phyloP scores from a whole-genome alignment of 1,140 invertebrate species.

The Drosophila dunni region DNA sequence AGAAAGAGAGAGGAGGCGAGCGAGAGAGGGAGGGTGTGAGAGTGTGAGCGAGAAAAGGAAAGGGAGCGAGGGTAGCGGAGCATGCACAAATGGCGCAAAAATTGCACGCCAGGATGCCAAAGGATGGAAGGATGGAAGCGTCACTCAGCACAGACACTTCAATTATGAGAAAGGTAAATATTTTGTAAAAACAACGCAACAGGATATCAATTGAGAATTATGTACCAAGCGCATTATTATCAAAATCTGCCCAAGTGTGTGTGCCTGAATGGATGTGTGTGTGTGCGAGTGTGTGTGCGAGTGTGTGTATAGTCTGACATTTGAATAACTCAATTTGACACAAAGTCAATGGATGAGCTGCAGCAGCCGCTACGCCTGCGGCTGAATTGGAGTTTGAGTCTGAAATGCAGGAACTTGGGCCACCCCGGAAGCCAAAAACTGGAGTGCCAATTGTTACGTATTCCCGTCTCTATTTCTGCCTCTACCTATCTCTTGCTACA shows the following conservation, averaged over 20 bases:
- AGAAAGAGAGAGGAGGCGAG: conserved; percentile 9
- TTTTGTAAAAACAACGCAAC: conserved; percentile 84
- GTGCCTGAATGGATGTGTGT: conserved; percentile 47
- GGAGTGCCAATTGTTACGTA: conserved; percentile 56
- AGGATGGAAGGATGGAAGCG: conserved; percentile 37
- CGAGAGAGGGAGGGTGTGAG: conserved; percentile 2
- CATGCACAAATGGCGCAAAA: conserved; percentile 73
- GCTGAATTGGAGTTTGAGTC: conserved; percentile 7
- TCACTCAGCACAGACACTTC: conserved; percentile 63
- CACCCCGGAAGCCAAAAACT: conserved; percentile 72
- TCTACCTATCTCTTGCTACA: background rate
- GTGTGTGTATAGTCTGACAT: conserved; percentile 43
- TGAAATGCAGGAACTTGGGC: conserved; percentile 26
- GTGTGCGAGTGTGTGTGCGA: conserved; percentile 27
- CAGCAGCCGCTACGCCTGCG: conserved; percentile 32
- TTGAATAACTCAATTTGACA: conserved; percentile 81
- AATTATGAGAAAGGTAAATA: conserved; percentile 83
- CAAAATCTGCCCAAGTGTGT: conserved; percentile 68
- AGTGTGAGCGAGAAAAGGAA: conserved; percentile 4
- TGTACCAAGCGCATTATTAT: conserved; percentile 63
- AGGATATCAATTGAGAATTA: conserved; percentile 81
- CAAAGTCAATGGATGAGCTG: conserved; percentile 78
- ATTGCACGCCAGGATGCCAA: conserved; percentile 56
- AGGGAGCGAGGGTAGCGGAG: conserved; percentile 7
- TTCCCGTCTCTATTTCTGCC: too few species aligned